Conservation (phyloP, 1,140 invertebrate species). For the Marisa cornuarietis region DNA sequence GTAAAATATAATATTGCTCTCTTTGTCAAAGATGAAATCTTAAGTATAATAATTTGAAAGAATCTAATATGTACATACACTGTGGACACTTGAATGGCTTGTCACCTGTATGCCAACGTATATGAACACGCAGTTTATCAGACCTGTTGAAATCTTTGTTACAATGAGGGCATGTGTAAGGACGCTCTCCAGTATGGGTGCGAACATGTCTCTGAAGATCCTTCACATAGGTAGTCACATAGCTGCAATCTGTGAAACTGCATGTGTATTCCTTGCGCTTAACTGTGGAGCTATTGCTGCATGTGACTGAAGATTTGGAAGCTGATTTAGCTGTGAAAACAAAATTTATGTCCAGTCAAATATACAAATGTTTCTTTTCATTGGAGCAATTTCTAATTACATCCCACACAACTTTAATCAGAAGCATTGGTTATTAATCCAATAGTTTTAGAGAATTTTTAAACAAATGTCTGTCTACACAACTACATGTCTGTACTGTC, state of each 20-base stretch:
- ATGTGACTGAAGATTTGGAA: not conserved
- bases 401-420: no score
- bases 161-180: slow-evolving; percentile 57
- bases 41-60: no score
- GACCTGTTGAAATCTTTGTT: slow-evolving; percentile 46
- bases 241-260: slow-evolving; percentile 91
- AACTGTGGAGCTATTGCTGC: slow-evolving; percentile 1
- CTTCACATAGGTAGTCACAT: slow-evolving; percentile 40
- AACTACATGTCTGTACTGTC: no score
- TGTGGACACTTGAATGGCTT: slow-evolving; percentile 90
- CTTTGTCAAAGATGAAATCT: no score
- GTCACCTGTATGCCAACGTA: slow-evolving; percentile 80
- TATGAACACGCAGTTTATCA: slow-evolving; percentile 54
- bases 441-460: no score
- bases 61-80: slow-evolving; percentile 67
- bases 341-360: not conserved
- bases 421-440: no score
- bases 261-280: slow-evolving; percentile 68
- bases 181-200: slow-evolving; percentile 67
- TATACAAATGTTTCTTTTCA: not conserved
- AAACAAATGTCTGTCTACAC: no score
- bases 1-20: no score
- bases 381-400: no score
- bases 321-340: not conserved
- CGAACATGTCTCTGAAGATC: slow-evolving; percentile 64